These are phyloP conservation scores for Epinephelus malabaricus DNA, from an alignment of 2,797 vertebrate species.

Conservation along the genomic window DNA sequence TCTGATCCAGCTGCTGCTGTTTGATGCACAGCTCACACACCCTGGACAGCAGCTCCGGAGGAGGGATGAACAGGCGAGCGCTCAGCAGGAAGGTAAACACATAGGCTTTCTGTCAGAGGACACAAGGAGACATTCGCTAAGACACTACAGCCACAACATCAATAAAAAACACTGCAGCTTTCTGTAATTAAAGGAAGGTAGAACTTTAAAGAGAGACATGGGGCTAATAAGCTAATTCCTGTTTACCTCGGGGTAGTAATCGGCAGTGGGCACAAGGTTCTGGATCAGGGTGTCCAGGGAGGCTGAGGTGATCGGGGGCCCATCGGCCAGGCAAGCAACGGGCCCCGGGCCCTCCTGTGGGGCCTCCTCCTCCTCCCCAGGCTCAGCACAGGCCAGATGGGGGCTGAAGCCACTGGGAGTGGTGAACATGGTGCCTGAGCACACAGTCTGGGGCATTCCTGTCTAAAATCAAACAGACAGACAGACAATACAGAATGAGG, in stretches of 20 bases:
- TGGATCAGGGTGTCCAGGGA: constrained; percentile 94
- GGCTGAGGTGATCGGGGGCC: constrained; percentile 89
- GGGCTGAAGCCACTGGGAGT: constrained; percentile 90
- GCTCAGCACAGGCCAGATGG: constrained; percentile 87
- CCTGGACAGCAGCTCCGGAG: constrained; percentile 90
- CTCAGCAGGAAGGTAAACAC: constrained; percentile 95
- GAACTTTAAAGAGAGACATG: constrained; percentile 41
- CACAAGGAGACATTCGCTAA: constrained; percentile 51
- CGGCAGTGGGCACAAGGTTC: constrained; percentile 92
- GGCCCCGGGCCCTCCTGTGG: constrained; percentile 87
- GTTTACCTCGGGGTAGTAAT: constrained; percentile 94
- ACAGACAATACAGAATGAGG: constrained; percentile 35
- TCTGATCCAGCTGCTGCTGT: constrained; percentile 92
- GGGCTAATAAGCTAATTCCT: constrained; percentile 40
- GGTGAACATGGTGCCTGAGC: constrained; percentile 90
- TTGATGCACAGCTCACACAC: constrained; percentile 93
- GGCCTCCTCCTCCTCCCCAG: constrained; percentile 87
- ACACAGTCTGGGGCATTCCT: constrained; percentile 93
- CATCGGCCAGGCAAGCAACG: constrained; percentile 77
- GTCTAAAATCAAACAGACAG: constrained; percentile 77
- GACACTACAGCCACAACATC: constrained; percentile 31
- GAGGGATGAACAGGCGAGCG: constrained; percentile 92
- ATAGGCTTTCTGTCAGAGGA: constrained; percentile 89
- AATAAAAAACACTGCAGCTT: constrained; percentile 46
- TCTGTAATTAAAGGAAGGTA: constrained; percentile 54